phyloP scores from a whole-genome alignment of 1,140 invertebrate genomes.

The Bombyx mori region ASM3026992v2 NC_085120.1:7554001-7554500 shows the following conservation, averaged over 20 bases:
- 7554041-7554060: constrained; percentile 27
- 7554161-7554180: constrained; percentile 29
- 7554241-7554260: constrained; percentile 9
- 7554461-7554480: too few relatives aligned
- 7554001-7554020: not conserved
- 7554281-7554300: not conserved
- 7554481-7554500: too few relatives aligned
- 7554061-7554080: constrained; percentile 62
- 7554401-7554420: not conserved
- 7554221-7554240: constrained; percentile 25
- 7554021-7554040: not conserved
- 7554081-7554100: constrained; percentile 68
- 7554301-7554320: not conserved
- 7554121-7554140: constrained; percentile 54
- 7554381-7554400: not conserved
- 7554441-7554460: too few relatives aligned
- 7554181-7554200: constrained; percentile 40
- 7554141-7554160: constrained; percentile 43
- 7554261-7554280: constrained; percentile 9
- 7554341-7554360: not conserved
- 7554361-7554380: not conserved
- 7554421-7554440: not conserved
- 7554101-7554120: constrained; percentile 67
- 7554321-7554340: not conserved
- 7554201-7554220: constrained; percentile 18